Conservation (phyloP, 2,113 vertebrate species). For the Pluvianellus socialis region DNA sequence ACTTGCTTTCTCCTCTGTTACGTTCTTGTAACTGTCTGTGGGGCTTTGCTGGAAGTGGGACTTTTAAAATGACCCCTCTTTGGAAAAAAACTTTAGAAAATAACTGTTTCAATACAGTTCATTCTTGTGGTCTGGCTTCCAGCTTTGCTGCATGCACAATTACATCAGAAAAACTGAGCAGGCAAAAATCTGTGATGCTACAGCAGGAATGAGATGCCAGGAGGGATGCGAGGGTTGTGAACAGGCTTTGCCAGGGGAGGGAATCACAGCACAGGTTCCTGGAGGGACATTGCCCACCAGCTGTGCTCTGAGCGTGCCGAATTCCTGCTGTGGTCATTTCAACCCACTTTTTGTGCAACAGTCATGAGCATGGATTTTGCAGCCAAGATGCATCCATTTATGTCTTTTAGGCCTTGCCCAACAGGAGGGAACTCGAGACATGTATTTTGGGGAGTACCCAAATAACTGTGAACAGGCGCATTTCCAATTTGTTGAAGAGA, state of each 20-base stretch:
- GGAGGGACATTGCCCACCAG: not conserved
- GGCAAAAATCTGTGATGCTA: not conserved
- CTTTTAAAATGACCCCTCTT: not conserved
- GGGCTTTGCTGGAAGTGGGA: not conserved
- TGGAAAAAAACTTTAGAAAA: not conserved
- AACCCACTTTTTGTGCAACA: accelerated
- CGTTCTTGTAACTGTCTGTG: not conserved
- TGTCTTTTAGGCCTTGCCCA: not conserved
- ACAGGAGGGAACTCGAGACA: not conserved
- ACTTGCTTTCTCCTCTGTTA: not conserved
- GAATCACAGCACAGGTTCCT: not conserved
- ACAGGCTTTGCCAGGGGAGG: not conserved
- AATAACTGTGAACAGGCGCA: not conserved
- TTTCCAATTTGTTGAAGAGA: not conserved
- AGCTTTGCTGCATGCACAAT: not conserved
- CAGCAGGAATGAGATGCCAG: not conserved
- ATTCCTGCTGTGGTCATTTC: accelerated
- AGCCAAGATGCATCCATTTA: not conserved
- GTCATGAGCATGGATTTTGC: not conserved
- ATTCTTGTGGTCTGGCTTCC: not conserved
- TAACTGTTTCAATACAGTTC: not conserved
- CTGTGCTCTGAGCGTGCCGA: not conserved
- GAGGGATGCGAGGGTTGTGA: not conserved
- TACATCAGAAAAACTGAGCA: not conserved
- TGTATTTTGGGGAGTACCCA: not conserved